phyloP scores from a whole-genome alignment of 2,797 vertebrate species.

The Amniataba percoides region DNA sequence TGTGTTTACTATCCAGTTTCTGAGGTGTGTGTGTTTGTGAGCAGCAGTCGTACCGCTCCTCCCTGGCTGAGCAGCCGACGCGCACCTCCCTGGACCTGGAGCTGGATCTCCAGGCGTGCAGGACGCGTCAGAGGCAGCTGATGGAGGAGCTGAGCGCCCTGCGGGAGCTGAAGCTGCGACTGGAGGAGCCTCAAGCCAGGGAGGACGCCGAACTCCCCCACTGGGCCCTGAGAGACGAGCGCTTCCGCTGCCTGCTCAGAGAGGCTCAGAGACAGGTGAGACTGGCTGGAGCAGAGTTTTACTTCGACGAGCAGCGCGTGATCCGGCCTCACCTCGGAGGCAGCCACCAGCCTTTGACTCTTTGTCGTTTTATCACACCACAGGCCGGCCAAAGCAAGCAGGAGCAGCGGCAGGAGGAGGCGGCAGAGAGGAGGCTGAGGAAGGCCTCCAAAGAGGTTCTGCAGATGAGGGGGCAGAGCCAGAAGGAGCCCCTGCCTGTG shows the following conservation, averaged over 20 bases:
- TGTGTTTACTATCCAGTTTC: background rate
- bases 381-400: slow-evolving; percentile 95
- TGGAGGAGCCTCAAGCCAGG: slow-evolving; percentile 91
- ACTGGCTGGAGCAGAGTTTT: rapidly evolving
- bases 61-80: slow-evolving; percentile 94
- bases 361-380: slow-evolving; percentile 20
- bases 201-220: slow-evolving; percentile 90
- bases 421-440: slow-evolving; percentile 94
- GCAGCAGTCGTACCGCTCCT: slow-evolving; percentile 92
- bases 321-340: background rate
- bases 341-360: background rate
- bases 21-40: slow-evolving; percentile 14
- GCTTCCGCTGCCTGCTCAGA: slow-evolving; percentile 91
- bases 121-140: slow-evolving; percentile 95
- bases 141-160: slow-evolving; percentile 93
- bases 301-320: rapidly evolving
- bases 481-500: slow-evolving; percentile 95
- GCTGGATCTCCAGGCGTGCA: slow-evolving; percentile 99
- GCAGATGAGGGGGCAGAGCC: slow-evolving; percentile 95
- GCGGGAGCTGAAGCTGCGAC: slow-evolving; percentile 92
- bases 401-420: slow-evolving; percentile 95
- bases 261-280: slow-evolving; percentile 97
- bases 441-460: slow-evolving; percentile 97
- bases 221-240: slow-evolving; percentile 94
- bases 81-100: slow-evolving; percentile 99